Evolutionary conservation across 2,888 invertebrate genomes (phyloP), one percentile per base, ranked within the genome.

Genomic region (Cephus runcator): DNA sequence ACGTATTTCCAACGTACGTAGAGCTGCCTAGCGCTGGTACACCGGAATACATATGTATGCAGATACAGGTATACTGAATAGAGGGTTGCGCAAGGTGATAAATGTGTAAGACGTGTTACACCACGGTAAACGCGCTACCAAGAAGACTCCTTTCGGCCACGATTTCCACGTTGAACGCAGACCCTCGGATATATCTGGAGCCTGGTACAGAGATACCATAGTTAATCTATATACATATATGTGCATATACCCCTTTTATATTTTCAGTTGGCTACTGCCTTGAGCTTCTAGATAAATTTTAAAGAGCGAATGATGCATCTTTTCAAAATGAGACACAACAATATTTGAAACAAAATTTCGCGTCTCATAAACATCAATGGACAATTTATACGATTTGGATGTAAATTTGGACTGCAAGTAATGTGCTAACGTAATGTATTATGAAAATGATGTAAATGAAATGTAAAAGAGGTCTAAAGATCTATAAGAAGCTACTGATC

Each of bases 101-200:
- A 82, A 83, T 83, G 79, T 75, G 33, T 68, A 69, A 79, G 76
- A 78, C 82, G 82, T 81, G 82, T 80, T 80, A 79, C 76, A 75
- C 73, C 79, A 77, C 78, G 68, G 81, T 80, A 81, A 81, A 71
- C 71, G 71, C 71, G 71, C 71, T n/a, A 31, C 30, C 31, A 11
- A 56, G 56, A 56, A 56, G 56, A 56, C 33, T 34, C 71, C 71
- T 34, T 34, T 34, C 12, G 71, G 71, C 71, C 30, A 71, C 73
- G 78, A 69, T 76, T 79, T 80, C 81, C 82, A 78, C 80, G 81
- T 81, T 81, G 79, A 83, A 82, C 77, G 76, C 79, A 56, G 2
- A 56, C 23, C 23, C 56, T 56, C 9, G 56, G 23, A 56, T 23
- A 56, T 23, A 23, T 23, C 23, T 56, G 56, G 9, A 56, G 56